phyloP scores from a whole-genome alignment of 2,888 invertebrate species.

The Cremastinae sp. region DNA sequence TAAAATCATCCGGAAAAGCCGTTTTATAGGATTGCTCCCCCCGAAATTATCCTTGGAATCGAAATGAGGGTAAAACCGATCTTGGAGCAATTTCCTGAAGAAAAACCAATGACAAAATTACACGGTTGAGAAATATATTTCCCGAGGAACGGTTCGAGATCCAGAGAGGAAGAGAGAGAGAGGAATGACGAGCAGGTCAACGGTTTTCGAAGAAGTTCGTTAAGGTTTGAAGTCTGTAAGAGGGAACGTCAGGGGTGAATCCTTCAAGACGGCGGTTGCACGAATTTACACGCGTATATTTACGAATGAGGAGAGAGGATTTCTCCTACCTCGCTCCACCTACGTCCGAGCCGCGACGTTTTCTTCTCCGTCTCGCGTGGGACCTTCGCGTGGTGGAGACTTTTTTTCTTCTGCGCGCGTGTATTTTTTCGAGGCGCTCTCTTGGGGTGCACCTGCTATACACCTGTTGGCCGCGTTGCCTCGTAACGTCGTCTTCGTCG shows the following conservation, averaged over 20 bases:
- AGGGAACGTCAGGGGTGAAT: background rate
- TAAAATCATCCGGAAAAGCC: too few relatives aligned
- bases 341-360: slow-evolving; percentile 53
- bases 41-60: too few relatives aligned
- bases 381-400: slow-evolving; percentile 79
- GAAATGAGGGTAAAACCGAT: too few relatives aligned
- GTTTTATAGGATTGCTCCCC: too few relatives aligned
- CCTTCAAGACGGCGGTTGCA: slow-evolving; percentile 73
- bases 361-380: slow-evolving; percentile 73
- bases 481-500: slow-evolving; percentile 51
- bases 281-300: slow-evolving; percentile 35
- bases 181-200: background rate
- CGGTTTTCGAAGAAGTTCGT: slow-evolving; percentile 54
- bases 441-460: slow-evolving; percentile 77
- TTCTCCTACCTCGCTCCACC: slow-evolving; percentile 46
- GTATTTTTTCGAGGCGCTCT: slow-evolving; percentile 66
- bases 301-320: slow-evolving; percentile 47
- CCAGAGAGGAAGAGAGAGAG: background rate
- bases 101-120: slow-evolving; percentile 36
- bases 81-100: too few relatives aligned
- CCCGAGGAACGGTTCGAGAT: background rate
- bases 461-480: slow-evolving; percentile 77
- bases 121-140: slow-evolving; percentile 40
- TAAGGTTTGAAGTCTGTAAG: slow-evolving; percentile 67
- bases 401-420: slow-evolving; percentile 62